A percentile compares a stretch with the other conserved stretches of the same genome.
Conservation (phyloP, 1,140 invertebrate genomes). For the Heliconius hermathena region DNA sequence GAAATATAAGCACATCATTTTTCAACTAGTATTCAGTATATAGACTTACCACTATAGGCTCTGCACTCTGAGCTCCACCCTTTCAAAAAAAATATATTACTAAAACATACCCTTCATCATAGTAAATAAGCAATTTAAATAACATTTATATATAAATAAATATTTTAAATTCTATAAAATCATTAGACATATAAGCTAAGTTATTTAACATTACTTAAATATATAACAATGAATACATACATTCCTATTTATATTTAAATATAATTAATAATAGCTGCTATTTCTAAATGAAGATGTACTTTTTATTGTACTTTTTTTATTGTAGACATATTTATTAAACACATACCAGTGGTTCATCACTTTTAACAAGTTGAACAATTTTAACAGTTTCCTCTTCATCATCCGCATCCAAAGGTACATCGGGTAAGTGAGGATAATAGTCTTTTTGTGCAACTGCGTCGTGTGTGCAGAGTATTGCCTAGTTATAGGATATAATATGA, state of each 20-base stretch:
- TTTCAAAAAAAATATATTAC: constrained; percentile 83
- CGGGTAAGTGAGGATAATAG: constrained; percentile 94
- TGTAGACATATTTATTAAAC: constrained; percentile 2
- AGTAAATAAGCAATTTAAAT: constrained; percentile 12
- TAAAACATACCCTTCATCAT: constrained; percentile 27
- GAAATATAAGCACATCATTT: constrained; percentile 50
- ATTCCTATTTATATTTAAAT: constrained; percentile 20
- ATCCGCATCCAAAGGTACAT: constrained; percentile 93
- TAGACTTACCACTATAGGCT: constrained; percentile 96
- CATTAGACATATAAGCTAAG: constrained; percentile 1
- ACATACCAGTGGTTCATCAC: constrained; percentile 97
- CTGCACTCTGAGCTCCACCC: constrained; percentile 94
- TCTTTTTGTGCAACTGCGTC: constrained; percentile 97
- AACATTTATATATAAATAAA: constrained; percentile 1
- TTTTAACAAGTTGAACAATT: constrained; percentile 98
- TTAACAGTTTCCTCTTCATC: constrained; percentile 98
- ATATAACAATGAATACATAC: constrained; percentile 15
- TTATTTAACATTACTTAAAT: constrained; percentile 21
- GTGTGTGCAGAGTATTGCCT: constrained; percentile 95
- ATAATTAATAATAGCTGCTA: constrained; percentile 64
- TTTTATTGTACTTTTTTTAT: constrained; percentile 1
- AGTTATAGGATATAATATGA: not conserved
- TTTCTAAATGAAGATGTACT: constrained; percentile 69
- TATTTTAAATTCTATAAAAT: not conserved
- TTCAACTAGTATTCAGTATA: constrained; percentile 47